Evolutionary conservation across 2,797 vertebrate genomes (phyloP).

Genomic region (Coregonus sp.): DNA sequence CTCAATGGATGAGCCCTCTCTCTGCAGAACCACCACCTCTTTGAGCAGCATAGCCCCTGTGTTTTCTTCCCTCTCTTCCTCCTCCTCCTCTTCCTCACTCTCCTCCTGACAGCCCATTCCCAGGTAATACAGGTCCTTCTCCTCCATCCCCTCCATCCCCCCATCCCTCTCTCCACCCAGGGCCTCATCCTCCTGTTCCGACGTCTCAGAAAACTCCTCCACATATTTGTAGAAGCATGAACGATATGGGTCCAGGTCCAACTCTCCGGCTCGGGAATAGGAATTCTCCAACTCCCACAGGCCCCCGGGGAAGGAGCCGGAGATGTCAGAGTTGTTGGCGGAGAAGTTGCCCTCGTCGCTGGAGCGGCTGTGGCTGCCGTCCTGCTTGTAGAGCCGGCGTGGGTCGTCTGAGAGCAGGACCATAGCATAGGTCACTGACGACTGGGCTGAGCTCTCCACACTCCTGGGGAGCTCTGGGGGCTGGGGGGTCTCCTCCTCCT

Average conservation of each 20-base stretch:
- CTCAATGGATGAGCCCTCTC: constrained; percentile 55
- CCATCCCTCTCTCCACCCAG: constrained; percentile 28
- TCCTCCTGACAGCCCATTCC: constrained; percentile 67
- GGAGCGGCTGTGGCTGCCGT: constrained; percentile 65
- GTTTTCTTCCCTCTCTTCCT: constrained; percentile 37
- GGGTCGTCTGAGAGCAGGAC: constrained; percentile 64
- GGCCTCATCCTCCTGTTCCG: constrained; percentile 73
- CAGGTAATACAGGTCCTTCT: constrained; percentile 77
- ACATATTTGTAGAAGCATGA: constrained; percentile 79
- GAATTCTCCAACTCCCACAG: constrained; percentile 79
- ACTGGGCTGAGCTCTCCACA: constrained; percentile 57
- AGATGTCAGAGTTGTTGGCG: constrained; percentile 75
- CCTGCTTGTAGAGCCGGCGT: constrained; percentile 47
- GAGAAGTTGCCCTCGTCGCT: constrained; percentile 77
- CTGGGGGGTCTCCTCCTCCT: constrained; percentile 25
- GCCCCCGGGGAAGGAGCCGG: constrained; percentile 67
- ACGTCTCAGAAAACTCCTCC: constrained; percentile 83
- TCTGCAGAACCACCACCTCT: constrained; percentile 42
- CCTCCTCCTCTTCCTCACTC: constrained; percentile 54
- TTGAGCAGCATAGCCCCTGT: constrained; percentile 51
- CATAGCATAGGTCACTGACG: constrained; percentile 80
- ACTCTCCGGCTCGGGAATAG: constrained; percentile 58
- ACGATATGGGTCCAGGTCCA: constrained; percentile 63
- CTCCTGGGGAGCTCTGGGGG: constrained; percentile 24
- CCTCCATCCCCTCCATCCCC: constrained; percentile 43